Base-by-base conservation (phyloP, 2,888 invertebrate species). In the Silvanus unidentatus region DNA sequence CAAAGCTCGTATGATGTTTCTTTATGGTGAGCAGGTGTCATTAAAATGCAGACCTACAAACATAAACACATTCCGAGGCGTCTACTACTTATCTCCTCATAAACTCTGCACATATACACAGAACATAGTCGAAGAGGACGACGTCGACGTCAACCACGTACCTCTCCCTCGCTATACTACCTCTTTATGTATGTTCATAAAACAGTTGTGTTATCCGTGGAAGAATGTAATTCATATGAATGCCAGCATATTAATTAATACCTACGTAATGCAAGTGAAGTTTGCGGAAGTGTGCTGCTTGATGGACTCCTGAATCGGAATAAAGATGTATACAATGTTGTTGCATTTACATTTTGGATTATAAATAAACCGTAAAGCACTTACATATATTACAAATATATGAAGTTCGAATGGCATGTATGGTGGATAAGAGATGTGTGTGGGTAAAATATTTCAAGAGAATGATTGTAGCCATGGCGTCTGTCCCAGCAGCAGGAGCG, bases 1-100 rank as follows among this genome's bases (percentile, higher is more conserved):
- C 52, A 58, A 55, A 58, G 59, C 58, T 59, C 52, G 57, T 56
- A 58, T 59, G 58, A 58, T 60, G 58, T 57, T 57, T 56, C 59
- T 62, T 62, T 60, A 60, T 56, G 58, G 59, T 47, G 43, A 52
- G 57, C 54, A 60, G 60, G 57, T 22, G 44, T 40, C 37, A 45
- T 50, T 46, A 46, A 43, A 46, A 46, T 40, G 51, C 54, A 52
- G 47, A 50, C 51, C 49, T 47, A 55, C 50, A 48, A 44, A 52
- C 53, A 51, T 57, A 55, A 59, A 59, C 58, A 58, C 58, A 55
- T 55, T 57, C 53, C 50, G 46, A 48, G 38, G 45, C 48, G 50
- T 50, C 39, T 43, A 37, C 52, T 46, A 48, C 49, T 52, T 53
- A 49, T 53, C 52, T 45, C 48, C 47, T 44, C 41, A 37, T 47